Conservation (phyloP, 2,797 vertebrate genomes). For the Enteromius argenteus region DNA sequence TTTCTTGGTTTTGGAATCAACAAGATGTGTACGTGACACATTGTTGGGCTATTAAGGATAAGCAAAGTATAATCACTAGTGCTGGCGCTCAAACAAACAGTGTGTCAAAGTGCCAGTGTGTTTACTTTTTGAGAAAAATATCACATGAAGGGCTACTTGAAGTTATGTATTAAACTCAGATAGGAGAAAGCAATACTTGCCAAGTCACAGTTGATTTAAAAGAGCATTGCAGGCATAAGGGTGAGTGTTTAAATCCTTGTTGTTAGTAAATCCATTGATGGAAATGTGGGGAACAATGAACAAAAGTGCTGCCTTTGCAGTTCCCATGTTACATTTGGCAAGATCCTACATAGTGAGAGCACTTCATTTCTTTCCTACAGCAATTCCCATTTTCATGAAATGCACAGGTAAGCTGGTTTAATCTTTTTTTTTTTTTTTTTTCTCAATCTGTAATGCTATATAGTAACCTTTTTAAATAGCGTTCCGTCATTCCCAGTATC, state of each 20-base stretch:
- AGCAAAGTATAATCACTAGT: not conserved
- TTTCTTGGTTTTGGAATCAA: not conserved
- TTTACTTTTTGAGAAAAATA: not conserved
- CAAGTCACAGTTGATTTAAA: not conserved
- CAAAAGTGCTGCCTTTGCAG: not conserved
- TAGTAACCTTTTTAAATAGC: slow-evolving; percentile 17
- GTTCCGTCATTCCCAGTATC: not conserved
- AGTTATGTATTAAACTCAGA: not conserved
- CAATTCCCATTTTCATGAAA: not conserved
- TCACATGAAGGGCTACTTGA: not conserved
- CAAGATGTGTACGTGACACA: not conserved
- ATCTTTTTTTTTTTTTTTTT: too few species aligned
- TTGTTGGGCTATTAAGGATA: slow-evolving; percentile 7
- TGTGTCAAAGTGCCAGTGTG: too few species aligned
- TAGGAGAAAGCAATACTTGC: not conserved
- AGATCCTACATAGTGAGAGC: not conserved
- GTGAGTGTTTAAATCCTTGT: not conserved
- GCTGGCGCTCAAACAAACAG: not conserved
- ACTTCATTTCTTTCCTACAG: not conserved
- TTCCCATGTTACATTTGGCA: not conserved
- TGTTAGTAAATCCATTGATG: too few species aligned
- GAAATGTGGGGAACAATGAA: not conserved
- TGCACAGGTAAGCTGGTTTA: not conserved
- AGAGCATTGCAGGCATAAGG: not conserved
- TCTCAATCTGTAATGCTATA: not conserved